These are phyloP conservation scores for Apostichopus leukothele DNA, from an alignment of 53 echinoderm and acorn worm genomes.

Conservation along the genomic window DNA sequence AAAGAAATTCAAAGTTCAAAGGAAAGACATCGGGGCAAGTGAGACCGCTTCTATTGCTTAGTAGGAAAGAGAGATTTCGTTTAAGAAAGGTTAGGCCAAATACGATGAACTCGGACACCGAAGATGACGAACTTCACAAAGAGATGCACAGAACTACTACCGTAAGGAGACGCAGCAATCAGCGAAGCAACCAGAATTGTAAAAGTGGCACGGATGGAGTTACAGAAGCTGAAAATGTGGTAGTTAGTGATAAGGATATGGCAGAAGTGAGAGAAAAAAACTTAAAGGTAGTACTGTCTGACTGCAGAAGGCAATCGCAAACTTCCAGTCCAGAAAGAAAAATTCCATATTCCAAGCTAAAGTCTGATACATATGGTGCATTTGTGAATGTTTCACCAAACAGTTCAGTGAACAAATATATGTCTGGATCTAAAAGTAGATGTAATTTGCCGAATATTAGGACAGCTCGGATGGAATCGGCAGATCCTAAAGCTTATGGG, in stretches of 20 bases:
- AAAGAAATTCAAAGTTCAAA: not conserved
- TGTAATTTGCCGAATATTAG: not conserved
- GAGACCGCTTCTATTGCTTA: not conserved
- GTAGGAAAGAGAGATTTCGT: not conserved
- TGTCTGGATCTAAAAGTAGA: not conserved
- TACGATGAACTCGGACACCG: not conserved
- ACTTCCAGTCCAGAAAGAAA: not conserved
- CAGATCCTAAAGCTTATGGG: not conserved
- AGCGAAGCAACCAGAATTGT: not conserved
- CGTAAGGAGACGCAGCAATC: not conserved
- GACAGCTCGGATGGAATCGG: not conserved
- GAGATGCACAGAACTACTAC: not conserved
- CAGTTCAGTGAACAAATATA: not conserved
- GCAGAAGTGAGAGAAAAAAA: slow-evolving; percentile 1
- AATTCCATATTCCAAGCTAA: not conserved
- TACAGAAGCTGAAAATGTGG: not conserved
- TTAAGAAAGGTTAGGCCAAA: not conserved
- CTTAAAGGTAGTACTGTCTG: slow-evolving; percentile 6
- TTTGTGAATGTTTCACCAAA: not conserved
- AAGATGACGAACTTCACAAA: not conserved
- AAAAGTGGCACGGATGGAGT: not conserved
- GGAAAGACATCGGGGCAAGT: not conserved
- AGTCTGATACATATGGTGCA: not conserved
- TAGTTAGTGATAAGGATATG: not conserved
- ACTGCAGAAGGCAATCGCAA: not conserved